Evolutionary conservation across 2,888 invertebrate species (phyloP), one percentile per base, ranked within the genome.

Genomic region (Agrenia bidenticulata): DNA sequence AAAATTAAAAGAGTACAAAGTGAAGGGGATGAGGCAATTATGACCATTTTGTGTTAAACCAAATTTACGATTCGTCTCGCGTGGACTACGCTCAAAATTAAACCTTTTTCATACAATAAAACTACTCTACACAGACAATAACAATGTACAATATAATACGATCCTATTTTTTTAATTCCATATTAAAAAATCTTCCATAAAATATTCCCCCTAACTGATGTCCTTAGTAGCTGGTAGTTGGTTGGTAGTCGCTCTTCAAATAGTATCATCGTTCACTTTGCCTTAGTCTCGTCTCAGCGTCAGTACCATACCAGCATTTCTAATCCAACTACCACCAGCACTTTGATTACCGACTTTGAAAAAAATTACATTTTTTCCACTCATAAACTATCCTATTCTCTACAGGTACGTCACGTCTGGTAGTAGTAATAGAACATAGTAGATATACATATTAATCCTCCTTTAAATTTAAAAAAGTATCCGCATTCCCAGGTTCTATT

Each of bases 1-100:
- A 65, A 65, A 65, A 65, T 60, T 61, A 61, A 58, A 21, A 39
- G 42, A 61, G 45, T 60, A 64, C 42, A 64, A 55, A 55, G 55
- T 55, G 55, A 26, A 26, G 55, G 55, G 57, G 57, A 57, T 57
- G 61, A 66, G 68, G 69, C 72, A 74, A 73, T 73, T 73, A 73
- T 70, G 72, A 73, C 57, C 67, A 70, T 72, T 73, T 73, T 74
- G 74, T 74, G 71, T 73, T 72, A 75, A 75, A 72, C 73, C 72
- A 75, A 75, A 75, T 75, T 73, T 75, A 70, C 73, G 70, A 75
- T 75, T 75, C 66, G 73, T 73, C 72, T 73, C 69, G 74, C 73
- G 73, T 72, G 74, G 73, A 75, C 74, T 69, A 54, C 62, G 64
- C 23, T 49, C 27, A 58, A 57, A 69, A 59, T 62, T 59, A 55